These are phyloP conservation scores for Pteruthius melanotis DNA, from an alignment of 2,113 vertebrate genomes.

Conservation along the genomic window DNA sequence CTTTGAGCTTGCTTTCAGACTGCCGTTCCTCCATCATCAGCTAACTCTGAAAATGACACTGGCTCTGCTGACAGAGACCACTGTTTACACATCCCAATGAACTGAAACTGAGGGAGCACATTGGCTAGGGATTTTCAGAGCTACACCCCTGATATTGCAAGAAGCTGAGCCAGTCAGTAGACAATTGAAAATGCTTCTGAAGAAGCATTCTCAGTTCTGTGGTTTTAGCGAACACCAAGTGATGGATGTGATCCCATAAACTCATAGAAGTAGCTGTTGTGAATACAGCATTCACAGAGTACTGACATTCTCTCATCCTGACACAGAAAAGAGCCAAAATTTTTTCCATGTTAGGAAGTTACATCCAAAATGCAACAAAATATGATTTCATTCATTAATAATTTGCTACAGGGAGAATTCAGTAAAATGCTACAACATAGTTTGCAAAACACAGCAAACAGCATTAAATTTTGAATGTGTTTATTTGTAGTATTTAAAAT, in stretches of 20 bases:
- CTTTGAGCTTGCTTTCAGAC: neutral
- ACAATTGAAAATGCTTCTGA: slow-evolving; percentile 36
- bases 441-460: slow-evolving; percentile 22
- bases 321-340: neutral
- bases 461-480: neutral
- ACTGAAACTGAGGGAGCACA: neutral
- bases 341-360: slow-evolving; percentile 33
- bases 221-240: slow-evolving; percentile 18
- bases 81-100: neutral
- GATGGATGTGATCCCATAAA: neutral
- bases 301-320: neutral
- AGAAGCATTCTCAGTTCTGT: neutral
- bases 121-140: slow-evolving; percentile 42
- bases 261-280: neutral
- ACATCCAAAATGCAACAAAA: slow-evolving; percentile 14
- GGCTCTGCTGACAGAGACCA: neutral
- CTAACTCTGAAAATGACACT: neutral
- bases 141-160: neutral
- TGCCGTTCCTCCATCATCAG: neutral
- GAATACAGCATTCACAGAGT: neutral
- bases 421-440: neutral
- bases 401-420: neutral
- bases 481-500: neutral
- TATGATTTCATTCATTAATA: neutral
- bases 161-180: slow-evolving; percentile 1